These are phyloP conservation scores for Hippocampus kuda DNA, from an alignment of 2,797 vertebrate genomes.

Conservation along the genomic window DNA sequence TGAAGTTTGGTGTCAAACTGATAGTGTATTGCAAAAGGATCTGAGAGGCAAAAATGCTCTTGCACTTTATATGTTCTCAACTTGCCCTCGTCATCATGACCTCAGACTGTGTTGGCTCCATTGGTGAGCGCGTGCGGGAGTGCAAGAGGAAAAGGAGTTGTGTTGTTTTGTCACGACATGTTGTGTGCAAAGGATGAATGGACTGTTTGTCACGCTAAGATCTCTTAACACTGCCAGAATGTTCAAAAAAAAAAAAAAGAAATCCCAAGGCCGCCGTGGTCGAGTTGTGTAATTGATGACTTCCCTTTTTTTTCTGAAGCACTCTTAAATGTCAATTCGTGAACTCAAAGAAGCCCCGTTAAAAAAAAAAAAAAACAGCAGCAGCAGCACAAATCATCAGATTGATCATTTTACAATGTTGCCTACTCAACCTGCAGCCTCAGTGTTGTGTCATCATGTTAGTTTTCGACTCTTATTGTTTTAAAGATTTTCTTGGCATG, in stretches of 20 bases:
- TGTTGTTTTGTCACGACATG: constrained; percentile 27
- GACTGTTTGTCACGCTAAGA: constrained; percentile 46
- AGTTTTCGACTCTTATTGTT: constrained; percentile 27
- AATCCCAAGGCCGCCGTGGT: constrained; percentile 13
- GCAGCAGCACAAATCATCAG: constrained; percentile 14
- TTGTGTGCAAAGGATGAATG: constrained; percentile 14
- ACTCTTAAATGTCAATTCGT: constrained; percentile 34
- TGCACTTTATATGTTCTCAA: background rate
- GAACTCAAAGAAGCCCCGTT: constrained; percentile 24
- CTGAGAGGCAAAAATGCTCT: background rate
- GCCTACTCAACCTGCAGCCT: constrained; percentile 58
- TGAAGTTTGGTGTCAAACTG: constrained; percentile 23
- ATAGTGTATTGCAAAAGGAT: constrained; percentile 5
- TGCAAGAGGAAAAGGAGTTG: constrained; percentile 14
- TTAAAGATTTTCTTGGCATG: constrained; percentile 52
- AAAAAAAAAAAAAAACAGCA: constrained; percentile 4
- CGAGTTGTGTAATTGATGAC: constrained; percentile 3
- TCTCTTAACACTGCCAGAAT: constrained; percentile 58
- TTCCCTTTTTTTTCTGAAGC: constrained; percentile 23
- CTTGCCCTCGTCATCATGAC: background rate
- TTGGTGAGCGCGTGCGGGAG: constrained; percentile 25
- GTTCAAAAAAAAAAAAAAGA: constrained; percentile 52
- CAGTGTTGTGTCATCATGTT: constrained; percentile 54
- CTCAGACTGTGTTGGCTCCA: constrained; percentile 15
- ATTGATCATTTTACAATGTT: constrained; percentile 46